phyloP scores from a whole-genome alignment of 2,797 vertebrate species.

The Typhlichthys subterraneus region DNA sequence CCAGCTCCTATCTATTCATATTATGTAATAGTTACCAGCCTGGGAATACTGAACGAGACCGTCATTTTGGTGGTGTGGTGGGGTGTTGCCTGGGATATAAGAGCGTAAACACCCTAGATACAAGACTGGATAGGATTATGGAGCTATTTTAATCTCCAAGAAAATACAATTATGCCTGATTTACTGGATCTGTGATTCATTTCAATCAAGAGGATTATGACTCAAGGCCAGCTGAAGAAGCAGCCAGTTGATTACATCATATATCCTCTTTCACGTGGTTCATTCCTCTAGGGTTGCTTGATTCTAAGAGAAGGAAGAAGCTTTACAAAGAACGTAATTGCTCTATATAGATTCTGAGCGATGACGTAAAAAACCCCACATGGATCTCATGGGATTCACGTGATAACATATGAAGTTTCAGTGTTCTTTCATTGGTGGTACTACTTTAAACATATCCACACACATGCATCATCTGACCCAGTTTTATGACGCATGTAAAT shows the following conservation, averaged over 20 bases:
- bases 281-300: conserved; percentile 37
- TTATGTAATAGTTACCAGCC: conserved; percentile 10
- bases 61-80: not conserved
- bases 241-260: conserved; percentile 60
- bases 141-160: conserved; percentile 40
- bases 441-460: too few relatives aligned
- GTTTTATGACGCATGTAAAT: too few relatives aligned
- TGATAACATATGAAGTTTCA: too few relatives aligned
- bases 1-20: not conserved
- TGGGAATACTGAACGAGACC: conserved; percentile 10
- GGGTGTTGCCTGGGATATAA: not conserved
- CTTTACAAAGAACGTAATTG: too few relatives aligned
- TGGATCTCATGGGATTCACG: too few relatives aligned
- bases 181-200: conserved; percentile 56
- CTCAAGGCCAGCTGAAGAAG: conserved; percentile 54
- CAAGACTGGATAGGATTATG: conserved; percentile 21
- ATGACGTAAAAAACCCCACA: too few relatives aligned
- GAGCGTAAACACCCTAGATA: conserved; percentile 11
- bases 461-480: too few relatives aligned
- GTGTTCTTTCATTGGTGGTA: too few relatives aligned
- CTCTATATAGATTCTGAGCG: too few relatives aligned
- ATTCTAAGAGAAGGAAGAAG: conserved; percentile 29
- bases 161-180: conserved; percentile 43
- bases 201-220: conserved; percentile 48
- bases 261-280: conserved; percentile 31